A percentile compares a stretch with the other conserved stretches of the same genome.
Evolutionary conservation across 2,113 vertebrate genomes (phyloP).

Genomic region (Camelus dromedarius): DNA sequence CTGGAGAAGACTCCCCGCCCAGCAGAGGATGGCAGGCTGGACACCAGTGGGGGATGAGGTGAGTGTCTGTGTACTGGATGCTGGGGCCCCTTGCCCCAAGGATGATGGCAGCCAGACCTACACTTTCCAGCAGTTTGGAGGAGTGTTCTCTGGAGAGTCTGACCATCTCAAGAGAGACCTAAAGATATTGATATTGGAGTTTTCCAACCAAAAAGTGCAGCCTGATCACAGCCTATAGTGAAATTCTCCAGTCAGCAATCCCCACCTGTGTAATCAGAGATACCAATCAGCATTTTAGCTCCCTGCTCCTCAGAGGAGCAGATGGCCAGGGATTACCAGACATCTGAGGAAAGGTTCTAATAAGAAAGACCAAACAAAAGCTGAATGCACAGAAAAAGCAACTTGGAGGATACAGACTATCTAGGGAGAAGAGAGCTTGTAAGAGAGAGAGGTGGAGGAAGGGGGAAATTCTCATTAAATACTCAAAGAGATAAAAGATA

Average conservation of each 20-base stretch:
- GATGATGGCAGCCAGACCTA: background rate
- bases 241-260: background rate
- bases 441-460: background rate
- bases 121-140: background rate
- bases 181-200: background rate
- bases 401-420: constrained; percentile 46
- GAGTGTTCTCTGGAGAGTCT: background rate
- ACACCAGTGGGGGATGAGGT: background rate
- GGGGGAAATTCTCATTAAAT: background rate
- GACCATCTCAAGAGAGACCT: background rate
- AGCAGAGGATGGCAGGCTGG: background rate
- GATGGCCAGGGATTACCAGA: constrained; percentile 63
- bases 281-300: background rate
- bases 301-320: constrained; percentile 54
- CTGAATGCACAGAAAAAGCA: constrained; percentile 20
- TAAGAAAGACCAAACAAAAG: constrained; percentile 58
- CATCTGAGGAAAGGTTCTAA: constrained; percentile 60
- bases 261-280: background rate
- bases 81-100: background rate
- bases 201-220: constrained; percentile 29
- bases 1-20: background rate
- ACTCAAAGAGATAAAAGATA: background rate
- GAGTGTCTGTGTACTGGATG: fast-evolving
- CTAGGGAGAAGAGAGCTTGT: background rate
- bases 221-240: background rate